Base-by-base conservation (phyloP, 2,113 vertebrate genomes). In the Melanocharis versteri region DNA sequence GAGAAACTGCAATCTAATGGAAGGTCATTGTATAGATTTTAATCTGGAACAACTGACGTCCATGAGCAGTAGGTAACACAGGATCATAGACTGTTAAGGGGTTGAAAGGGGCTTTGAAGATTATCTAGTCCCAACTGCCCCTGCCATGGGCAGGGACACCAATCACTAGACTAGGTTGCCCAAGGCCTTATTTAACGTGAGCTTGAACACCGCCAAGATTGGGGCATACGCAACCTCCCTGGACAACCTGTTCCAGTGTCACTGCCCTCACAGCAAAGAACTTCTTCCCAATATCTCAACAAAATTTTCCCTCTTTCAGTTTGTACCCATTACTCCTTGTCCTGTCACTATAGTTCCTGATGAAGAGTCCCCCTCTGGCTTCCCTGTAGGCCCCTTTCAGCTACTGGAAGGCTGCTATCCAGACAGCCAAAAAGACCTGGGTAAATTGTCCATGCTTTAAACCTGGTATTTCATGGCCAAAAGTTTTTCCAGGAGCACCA, bases 41-140 rank as follows among this genome's bases (percentile, higher is more conserved):
- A 47, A 53, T 19, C 7, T 0, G 7, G 37, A n/a, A n/a, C 3
- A 2, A 20, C 1, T 21, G 47, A 54, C 35, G 21, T 53, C 39
- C 13, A 17, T 17, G 13, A 42, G 22, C 54, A 28, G 35, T 1
- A 40, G 20, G 13, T 7, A 72, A 40, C 14, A 56, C 0, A 37
- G 50, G 9, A 42, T 23, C 37, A 71, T 6, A 42, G 31, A 37
- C 81, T 33, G 33, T 27, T 33, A 37, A 77, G 26, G 53, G 4
- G 13, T 8, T 50, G 42, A 31, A 81, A 73, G 44, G 22, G 18
- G 51, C 27, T 42, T 62, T 11, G 28, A 57, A 50, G 27, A 50
- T 28, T 64, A 57, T 33, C 37, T 37, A 37, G 12, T 50, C 31
- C 9, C 8, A 81, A 20, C 8, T 27, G 4, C 12, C 22, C 22